Base-by-base conservation (phyloP, 2,113 vertebrate species). In the Pomatostomus ruficeps region DNA sequence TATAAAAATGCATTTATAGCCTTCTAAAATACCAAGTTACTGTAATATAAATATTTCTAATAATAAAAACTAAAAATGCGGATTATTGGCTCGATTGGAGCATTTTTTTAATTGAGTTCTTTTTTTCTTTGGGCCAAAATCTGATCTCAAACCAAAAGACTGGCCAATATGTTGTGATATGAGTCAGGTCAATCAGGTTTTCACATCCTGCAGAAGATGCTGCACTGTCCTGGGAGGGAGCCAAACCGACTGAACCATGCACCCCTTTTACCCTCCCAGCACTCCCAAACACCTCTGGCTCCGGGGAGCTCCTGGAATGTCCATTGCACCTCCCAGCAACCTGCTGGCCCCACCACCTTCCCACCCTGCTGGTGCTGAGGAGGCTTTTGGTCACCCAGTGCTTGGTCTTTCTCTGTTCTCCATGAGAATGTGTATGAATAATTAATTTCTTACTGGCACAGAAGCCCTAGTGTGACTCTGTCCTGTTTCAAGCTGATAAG, bases 11-110 rank as follows among this genome's bases (percentile, higher is more conserved):
- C 86, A 67, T 91, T 92, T 95, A 97, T 92, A 94, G 70, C 75
- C 83, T 95, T 96, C n/a, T 79, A 57, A 92, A 92, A 94, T 91
- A 89, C 74, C 90, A 93, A 76, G 91, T 67, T 91, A 91, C 76
- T 71, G 59, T 82, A 95, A 96, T 94, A 96, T 71, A 96, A 97
- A 95, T 94, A 96, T 91, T 96, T 87, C 91, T 67, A 96, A 96
- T 88, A 77, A 93, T 82, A 92, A 88, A 67, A 88, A 71, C 29
- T n/a, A 43, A 93, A 94, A 96, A 92, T 61, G 71, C 16, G 4
- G 35, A 81, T 88, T 96, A 80, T 91, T 96, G 91, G 91, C 67
- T 87, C 54, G 62, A 88, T 90, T 77, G 68, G 63, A 80, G 25
- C 31, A 15, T 48, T 90, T 67, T 33, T 80, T 35, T 0, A 10